Percentiles rank a stretch among this genome's conserved stretches.
Evolutionary conservation across 1,140 invertebrate genomes (phyloP).

Genomic region (Battus philenor): DNA sequence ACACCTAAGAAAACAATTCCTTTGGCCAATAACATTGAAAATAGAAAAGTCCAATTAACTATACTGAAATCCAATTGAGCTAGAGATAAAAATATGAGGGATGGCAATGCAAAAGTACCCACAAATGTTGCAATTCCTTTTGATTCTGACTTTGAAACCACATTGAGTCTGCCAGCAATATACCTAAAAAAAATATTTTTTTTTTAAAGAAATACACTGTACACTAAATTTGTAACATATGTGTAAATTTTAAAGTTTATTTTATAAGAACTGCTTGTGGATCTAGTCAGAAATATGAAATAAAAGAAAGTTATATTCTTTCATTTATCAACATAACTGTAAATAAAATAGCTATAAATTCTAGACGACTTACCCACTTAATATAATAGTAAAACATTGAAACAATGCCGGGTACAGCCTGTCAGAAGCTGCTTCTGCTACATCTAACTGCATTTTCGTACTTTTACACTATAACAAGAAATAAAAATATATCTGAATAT

Average conservation of each 20-base stretch:
- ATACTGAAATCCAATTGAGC: conserved; percentile 88
- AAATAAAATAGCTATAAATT: conserved; percentile 2
- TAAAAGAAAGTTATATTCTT: too few species aligned
- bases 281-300: too few species aligned
- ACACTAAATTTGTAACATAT: too few species aligned
- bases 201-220: too few species aligned
- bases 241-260: too few species aligned
- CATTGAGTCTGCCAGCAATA: conserved; percentile 88
- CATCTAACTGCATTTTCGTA: conserved; percentile 16
- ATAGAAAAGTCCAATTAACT: conserved; percentile 94
- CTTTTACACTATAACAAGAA: too few species aligned
- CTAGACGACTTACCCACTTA: conserved; percentile 85
- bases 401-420: conserved; percentile 92
- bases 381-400: conserved; percentile 94
- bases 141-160: conserved; percentile 90
- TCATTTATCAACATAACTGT: too few species aligned
- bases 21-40: conserved; percentile 91
- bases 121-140: conserved; percentile 96
- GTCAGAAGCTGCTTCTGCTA: conserved; percentile 77
- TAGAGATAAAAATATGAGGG: conserved; percentile 93
- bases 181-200: conserved; percentile 79
- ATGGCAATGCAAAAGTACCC: conserved; percentile 93
- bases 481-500: too few species aligned
- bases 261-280: too few species aligned
- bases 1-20: conserved; percentile 90